Base-by-base conservation (phyloP, 1,140 invertebrate genomes). In the Leptonema lineaticorne region DNA sequence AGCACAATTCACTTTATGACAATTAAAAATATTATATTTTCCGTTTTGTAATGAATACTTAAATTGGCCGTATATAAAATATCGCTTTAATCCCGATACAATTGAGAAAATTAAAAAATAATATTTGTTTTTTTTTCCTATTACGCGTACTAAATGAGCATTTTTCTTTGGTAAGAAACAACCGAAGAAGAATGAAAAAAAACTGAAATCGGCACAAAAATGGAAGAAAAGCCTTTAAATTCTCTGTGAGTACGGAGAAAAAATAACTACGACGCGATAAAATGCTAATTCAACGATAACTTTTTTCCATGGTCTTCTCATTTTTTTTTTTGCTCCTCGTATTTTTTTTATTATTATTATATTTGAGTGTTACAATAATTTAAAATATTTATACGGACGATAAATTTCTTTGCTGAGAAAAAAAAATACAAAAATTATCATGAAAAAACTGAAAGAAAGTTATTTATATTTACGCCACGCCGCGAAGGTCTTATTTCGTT, bases 41-140 rank as follows among this genome's bases (percentile, higher is more conserved):
- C 57, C 63, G 20, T 70, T 70, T 41, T 41, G n/a, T n/a, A n/a
- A n/a, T n/a, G 67, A 70, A 70, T 70, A 53, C 58, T n/a, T 63
- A 70, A 67, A 70, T 70, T 66, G 63, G 63, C 69, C 67, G 28
- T 67, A 33, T 67, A 70, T 70, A 70, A 70, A 67, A 67, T 70
- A 68, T 67, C 45, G 65, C 63, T 29, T 70, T 67, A 70, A 70
- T 70, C 69, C 65, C 37, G 37, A 16, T 16, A 16, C 37, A 41
- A 41, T 16, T 53, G 50, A 27, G 59, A 53, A 63, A 41, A 41
- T 45, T n/a, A n/a, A 50, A 63, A 58, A 46, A 64, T 30, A 59
- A 64, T n/a, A 64, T 70, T 70, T 70, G 63, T 67, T 66, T 70
- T 70, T 65, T 41, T 58, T 16, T 18, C 63, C 46, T 59, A 50